Conservation (phyloP, 2,888 invertebrate species). For the Sinohyriopsis cumingii region DNA sequence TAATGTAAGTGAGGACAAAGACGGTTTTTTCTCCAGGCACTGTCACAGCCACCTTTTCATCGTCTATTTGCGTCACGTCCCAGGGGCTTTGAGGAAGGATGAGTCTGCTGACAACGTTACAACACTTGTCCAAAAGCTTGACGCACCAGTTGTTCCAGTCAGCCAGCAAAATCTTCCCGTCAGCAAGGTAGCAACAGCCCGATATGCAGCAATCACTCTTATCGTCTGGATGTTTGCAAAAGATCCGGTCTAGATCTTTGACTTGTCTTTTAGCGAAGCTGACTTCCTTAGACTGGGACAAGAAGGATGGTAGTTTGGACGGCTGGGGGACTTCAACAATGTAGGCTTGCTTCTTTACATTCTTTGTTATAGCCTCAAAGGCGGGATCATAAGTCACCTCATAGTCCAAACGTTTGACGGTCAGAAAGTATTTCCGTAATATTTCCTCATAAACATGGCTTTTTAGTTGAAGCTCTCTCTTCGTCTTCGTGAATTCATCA, state of each 20-base stretch:
- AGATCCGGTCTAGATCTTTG: conserved; percentile 9
- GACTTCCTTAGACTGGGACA: conserved; percentile 21
- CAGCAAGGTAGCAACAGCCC: conserved; percentile 23
- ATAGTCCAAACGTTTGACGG: conserved; percentile 26
- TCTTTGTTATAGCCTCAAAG: conserved; percentile 18
- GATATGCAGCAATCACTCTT: conserved; percentile 23
- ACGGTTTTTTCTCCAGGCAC: conserved; percentile 29
- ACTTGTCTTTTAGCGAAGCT: conserved; percentile 20
- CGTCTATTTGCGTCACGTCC: conserved; percentile 30
- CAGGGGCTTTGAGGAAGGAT: conserved; percentile 33
- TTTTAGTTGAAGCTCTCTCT: conserved; percentile 26
- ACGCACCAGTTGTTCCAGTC: conserved; percentile 37
- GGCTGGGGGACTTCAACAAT: conserved; percentile 17
- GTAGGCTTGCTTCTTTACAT: conserved; percentile 18
- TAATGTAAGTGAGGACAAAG: conserved; percentile 20
- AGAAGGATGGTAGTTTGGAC: conserved; percentile 31
- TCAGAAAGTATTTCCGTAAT: conserved; percentile 29
- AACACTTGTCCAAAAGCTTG: conserved; percentile 33
- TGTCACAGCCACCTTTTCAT: conserved; percentile 23
- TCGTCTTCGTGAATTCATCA: conserved; percentile 15
- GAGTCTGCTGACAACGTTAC: conserved; percentile 14
- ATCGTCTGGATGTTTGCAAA: conserved; percentile 18
- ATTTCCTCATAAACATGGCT: conserved; percentile 40
- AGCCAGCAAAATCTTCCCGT: conserved; percentile 22
- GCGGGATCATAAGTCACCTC: conserved; percentile 24